Evolutionary conservation across 1,140 invertebrate species (phyloP).

Genomic region (Thaumatotibia leucotreta): DNA sequence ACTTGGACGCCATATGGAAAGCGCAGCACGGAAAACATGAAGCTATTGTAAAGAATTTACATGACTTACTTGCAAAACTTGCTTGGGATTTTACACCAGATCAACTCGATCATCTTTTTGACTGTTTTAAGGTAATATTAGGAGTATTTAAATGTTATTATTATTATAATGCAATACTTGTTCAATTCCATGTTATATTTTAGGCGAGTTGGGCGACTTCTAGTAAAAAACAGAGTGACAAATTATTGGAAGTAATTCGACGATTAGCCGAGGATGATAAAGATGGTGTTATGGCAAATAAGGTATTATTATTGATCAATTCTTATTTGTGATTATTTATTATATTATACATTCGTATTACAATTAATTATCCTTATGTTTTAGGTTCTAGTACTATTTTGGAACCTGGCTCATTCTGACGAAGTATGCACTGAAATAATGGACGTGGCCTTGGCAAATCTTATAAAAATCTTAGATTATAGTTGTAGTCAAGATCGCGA

Average conservation of each 20-base stretch:
- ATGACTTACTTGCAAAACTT: slow-evolving; percentile 96
- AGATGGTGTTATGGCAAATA: slow-evolving; percentile 98
- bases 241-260: slow-evolving; percentile 95
- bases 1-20: slow-evolving; percentile 97
- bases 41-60: slow-evolving; percentile 97
- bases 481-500: slow-evolving; percentile 97
- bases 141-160: neutral
- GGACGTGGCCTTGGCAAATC: slow-evolving; percentile 96
- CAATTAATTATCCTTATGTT: slow-evolving; percentile 17
- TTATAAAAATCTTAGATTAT: slow-evolving; percentile 98
- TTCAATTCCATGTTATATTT: slow-evolving; percentile 14
- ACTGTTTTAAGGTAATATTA: slow-evolving; percentile 93
- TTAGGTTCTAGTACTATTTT: slow-evolving; percentile 95
- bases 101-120: slow-evolving; percentile 97
- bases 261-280: slow-evolving; percentile 98
- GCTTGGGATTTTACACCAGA: slow-evolving; percentile 99
- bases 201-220: slow-evolving; percentile 96
- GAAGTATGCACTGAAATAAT: slow-evolving; percentile 98
- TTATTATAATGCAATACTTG: neutral
- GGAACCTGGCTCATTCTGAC: slow-evolving; percentile 97
- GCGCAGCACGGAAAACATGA: slow-evolving; percentile 97
- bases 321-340: neutral
- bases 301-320: slow-evolving; percentile 76
- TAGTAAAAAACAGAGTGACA: slow-evolving; percentile 96
- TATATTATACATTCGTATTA: neutral